Conservation (phyloP, 2,888 invertebrate species). For the Sinodicranocentrus sp. region DNA sequence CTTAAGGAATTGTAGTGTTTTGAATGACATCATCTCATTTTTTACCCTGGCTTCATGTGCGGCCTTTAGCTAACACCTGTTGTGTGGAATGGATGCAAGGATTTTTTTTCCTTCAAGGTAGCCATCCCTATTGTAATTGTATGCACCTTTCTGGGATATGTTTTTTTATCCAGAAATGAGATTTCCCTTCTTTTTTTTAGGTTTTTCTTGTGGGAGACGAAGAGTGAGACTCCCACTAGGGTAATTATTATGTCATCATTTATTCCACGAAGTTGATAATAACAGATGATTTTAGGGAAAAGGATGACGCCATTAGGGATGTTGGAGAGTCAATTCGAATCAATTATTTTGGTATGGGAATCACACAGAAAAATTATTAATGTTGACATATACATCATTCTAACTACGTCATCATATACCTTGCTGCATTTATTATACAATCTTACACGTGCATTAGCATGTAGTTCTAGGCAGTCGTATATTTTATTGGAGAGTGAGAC, state of each 20-base stretch:
- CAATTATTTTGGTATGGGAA: no score
- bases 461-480: no score
- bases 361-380: constrained; percentile 2
- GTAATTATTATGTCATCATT: constrained; percentile 48
- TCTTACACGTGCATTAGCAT: no score
- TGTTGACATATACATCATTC: constrained; percentile 15
- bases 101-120: no score
- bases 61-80: constrained; percentile 27
- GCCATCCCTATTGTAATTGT: no score
- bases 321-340: no score
- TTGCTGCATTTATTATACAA: no score
- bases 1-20: no score
- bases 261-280: neutral
- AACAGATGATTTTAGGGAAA: no score
- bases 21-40: no score
- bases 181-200: constrained; percentile 17
- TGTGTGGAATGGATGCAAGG: neutral
- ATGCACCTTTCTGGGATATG: neutral
- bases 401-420: no score
- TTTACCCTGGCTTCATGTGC: neutral
- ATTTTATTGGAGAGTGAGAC: neutral
- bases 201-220: constrained; percentile 13
- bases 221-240: constrained; percentile 32
- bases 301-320: no score
- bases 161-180: constrained; percentile 45